Conservation (phyloP, 2,797 vertebrate genomes). For the Cossypha polioptera region DNA sequence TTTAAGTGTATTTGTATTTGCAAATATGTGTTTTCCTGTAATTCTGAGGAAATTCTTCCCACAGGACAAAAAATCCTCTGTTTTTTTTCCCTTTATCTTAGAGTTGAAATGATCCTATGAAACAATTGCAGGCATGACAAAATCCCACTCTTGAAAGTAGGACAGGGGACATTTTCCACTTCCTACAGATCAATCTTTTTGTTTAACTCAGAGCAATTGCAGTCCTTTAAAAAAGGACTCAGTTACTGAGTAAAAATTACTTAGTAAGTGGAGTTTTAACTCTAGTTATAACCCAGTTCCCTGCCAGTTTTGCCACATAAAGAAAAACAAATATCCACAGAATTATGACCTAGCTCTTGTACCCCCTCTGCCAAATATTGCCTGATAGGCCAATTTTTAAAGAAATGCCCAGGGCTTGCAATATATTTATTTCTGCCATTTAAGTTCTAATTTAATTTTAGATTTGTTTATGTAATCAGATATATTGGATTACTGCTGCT, state of each 20-base stretch:
- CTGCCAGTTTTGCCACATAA: background rate
- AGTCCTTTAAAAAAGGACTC: background rate
- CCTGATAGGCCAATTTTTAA: background rate
- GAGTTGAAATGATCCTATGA: background rate
- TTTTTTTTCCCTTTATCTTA: background rate
- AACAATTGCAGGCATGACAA: constrained; percentile 26
- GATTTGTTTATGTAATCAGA: constrained; percentile 3
- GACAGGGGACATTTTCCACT: constrained; percentile 34
- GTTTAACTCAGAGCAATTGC: constrained; percentile 38
- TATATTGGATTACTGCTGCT: background rate
- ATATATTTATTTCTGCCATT: background rate
- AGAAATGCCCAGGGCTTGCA: background rate
- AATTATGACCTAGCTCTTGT: background rate
- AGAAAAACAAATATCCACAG: background rate
- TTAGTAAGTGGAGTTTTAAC: constrained; percentile 36
- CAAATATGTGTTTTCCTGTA: background rate
- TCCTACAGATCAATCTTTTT: constrained; percentile 48
- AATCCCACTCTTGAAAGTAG: constrained; percentile 41
- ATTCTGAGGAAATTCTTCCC: background rate
- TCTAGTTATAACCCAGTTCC: background rate
- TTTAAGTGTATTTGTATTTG: background rate
- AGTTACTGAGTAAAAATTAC: constrained; percentile 41
- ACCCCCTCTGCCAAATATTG: background rate
- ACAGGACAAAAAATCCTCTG: background rate
- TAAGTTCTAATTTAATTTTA: constrained; percentile 10